Conservation (phyloP, 2,797 vertebrate species). For the Neosilurus mollespiculum region DNA sequence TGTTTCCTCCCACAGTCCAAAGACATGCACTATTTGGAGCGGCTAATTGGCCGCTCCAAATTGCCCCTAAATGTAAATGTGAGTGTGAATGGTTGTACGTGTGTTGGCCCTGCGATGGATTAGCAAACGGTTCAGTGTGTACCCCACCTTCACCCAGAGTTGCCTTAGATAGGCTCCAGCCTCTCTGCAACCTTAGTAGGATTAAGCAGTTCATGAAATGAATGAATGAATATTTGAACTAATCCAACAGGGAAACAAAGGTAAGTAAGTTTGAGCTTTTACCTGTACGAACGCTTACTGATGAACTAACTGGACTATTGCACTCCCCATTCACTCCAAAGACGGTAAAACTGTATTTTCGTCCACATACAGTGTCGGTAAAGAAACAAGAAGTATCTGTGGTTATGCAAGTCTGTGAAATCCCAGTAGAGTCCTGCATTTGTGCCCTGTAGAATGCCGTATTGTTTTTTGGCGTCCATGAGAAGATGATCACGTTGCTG, state of each 20-base stretch:
- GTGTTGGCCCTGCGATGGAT: too few species aligned
- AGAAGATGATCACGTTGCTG: slow-evolving; percentile 71
- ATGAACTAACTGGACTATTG: slow-evolving; percentile 59
- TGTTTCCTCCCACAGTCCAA: too few species aligned
- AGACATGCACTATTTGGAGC: too few species aligned
- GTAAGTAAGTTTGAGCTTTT: neutral
- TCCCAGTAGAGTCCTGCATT: slow-evolving; percentile 64
- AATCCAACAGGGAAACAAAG: neutral
- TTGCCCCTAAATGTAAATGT: too few species aligned
- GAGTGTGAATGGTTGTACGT: too few species aligned
- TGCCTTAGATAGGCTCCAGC: too few species aligned
- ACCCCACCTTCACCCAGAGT: too few species aligned
- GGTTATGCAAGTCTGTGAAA: slow-evolving; percentile 67
- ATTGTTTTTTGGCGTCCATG: slow-evolving; percentile 66
- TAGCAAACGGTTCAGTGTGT: too few species aligned
- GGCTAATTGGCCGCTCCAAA: too few species aligned
- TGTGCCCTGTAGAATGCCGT: slow-evolving; percentile 64
- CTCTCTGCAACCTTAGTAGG: too few species aligned
- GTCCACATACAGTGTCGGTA: slow-evolving; percentile 70
- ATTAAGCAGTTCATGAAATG: too few species aligned
- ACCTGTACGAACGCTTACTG: slow-evolving; percentile 71
- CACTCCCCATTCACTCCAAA: slow-evolving; percentile 56
- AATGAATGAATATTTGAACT: neutral
- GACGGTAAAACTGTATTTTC: slow-evolving; percentile 70
- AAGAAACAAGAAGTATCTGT: slow-evolving; percentile 73